A percentile compares a stretch with the other conserved stretches of the same genome.
Conservation (phyloP, 1,140 invertebrate genomes). For the Microplitis mediator region DNA sequence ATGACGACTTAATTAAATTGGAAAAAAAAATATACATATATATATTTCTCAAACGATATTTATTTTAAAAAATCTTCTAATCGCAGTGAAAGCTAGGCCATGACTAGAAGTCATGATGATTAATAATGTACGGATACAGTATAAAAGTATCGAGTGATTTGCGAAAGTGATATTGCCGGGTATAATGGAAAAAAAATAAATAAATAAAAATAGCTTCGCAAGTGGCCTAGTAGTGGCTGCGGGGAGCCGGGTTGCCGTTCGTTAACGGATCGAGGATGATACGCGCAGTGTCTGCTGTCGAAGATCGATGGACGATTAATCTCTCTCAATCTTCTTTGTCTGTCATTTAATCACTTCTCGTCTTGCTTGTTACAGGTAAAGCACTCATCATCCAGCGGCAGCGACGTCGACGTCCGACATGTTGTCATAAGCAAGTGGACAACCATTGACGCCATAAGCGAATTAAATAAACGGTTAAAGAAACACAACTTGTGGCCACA, state of each 20-base stretch:
- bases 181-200: neutral
- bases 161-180: neutral
- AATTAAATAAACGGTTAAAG: neutral
- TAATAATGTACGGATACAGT: neutral
- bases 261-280: conserved; percentile 3
- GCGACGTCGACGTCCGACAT: neutral
- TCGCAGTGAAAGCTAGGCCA: conserved; percentile 2
- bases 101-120: neutral
- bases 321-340: conserved; percentile 32
- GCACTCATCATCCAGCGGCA: neutral
- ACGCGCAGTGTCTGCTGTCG: conserved; percentile 1
- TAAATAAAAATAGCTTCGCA: no score
- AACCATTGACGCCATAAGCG: neutral
- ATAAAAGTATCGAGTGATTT: neutral
- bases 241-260: neutral
- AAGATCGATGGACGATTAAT: conserved; percentile 33
- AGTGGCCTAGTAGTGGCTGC: no score
- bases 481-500: no score
- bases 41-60: neutral
- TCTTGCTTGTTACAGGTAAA: conserved; percentile 27
- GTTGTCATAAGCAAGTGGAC: conserved; percentile 9
- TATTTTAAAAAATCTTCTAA: neutral
- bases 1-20: neutral
- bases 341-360: conserved; percentile 32
- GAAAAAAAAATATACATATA: no score